These are phyloP conservation scores for Polyommatus iphigenia DNA, from an alignment of 2,888 invertebrate species.

Conservation along the genomic window DNA sequence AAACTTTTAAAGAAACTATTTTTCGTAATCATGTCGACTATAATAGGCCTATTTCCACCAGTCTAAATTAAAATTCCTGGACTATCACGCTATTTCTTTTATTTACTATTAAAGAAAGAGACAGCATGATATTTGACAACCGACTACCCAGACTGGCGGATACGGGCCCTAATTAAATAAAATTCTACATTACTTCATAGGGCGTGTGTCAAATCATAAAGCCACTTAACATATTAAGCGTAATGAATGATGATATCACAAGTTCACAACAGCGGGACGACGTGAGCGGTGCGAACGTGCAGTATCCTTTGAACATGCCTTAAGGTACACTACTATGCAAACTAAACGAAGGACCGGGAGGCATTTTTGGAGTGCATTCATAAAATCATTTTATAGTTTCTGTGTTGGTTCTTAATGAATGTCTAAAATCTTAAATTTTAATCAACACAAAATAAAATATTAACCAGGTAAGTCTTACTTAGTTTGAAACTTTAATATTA, in stretches of 20 bases:
- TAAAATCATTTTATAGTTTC: not conserved
- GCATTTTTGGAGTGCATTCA: conserved; percentile 46
- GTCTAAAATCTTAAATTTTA: not conserved
- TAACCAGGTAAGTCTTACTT: no score
- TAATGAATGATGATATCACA: conserved; percentile 70
- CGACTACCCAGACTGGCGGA: not conserved
- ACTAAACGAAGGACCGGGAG: conserved; percentile 55
- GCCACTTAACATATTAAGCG: conserved; percentile 69
- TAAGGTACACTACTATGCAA: conserved; percentile 9
- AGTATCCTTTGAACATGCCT: conserved; percentile 25
- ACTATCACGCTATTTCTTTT: not conserved
- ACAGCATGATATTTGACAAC: not conserved
- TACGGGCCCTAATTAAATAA: not conserved
- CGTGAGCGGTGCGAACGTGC: conserved; percentile 57
- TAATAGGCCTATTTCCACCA: not conserved
- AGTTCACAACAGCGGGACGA: conserved; percentile 55
- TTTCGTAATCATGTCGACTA: not conserved
- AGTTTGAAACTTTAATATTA: no score
- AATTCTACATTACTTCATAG: conserved; percentile 30
- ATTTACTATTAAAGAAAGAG: not conserved
- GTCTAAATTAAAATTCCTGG: not conserved
- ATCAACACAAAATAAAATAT: not conserved
- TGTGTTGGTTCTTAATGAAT: no score
- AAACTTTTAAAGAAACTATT: no score
- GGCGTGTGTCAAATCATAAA: conserved; percentile 52